Evolutionary conservation across 2,113 vertebrate genomes (phyloP), one percentile per base, ranked within the genome.

Genomic region (Pardalotus punctatus): DNA sequence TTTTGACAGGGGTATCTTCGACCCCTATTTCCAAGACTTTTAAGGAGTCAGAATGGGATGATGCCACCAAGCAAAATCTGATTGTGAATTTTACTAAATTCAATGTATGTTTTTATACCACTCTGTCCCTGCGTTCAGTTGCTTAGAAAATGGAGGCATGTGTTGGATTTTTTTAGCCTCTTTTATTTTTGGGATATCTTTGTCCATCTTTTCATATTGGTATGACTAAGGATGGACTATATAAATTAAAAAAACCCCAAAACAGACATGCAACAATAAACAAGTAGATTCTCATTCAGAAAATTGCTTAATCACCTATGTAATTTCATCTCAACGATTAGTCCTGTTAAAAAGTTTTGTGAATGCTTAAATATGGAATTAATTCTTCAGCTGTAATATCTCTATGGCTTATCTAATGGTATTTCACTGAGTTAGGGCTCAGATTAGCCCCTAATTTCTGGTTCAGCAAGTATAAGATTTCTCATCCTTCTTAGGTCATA

Each of bases 401-500:
- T 77, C 14, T 36, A 42, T 61, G 22, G 22, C 14, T 89, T 71
- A 47, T 71, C 96, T 87, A 83, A 60, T 31, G 54, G 21, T 27
- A 67, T 94, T 95, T 92, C 69, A 58, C 42, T 81, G 51, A 86
- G 19, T 89, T 84, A 78, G 65, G 38, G 81, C 51, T 93, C 56
- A 89, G 50, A 56, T 43, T 74, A 78, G 22, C 28, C 65, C 35
- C 38, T 81, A 56, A 71, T 84, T 94, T 77, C 69, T 74, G 43
- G 38, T 93, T 84, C 67, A 78, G 57, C 56, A 53, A 79, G 56
- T 51, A 36, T 81, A 89, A 92, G 33, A 29, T 87, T 87, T 93
- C 65, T 95, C 47, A 89, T 43, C 17, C 42, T 84, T 56, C 45
- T 93, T 78, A 81, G 87, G 90, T 96, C 95, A 91, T 47, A 91